Conservation (phyloP, 1,140 invertebrate genomes). For the Neuroterus valhalla region DNA sequence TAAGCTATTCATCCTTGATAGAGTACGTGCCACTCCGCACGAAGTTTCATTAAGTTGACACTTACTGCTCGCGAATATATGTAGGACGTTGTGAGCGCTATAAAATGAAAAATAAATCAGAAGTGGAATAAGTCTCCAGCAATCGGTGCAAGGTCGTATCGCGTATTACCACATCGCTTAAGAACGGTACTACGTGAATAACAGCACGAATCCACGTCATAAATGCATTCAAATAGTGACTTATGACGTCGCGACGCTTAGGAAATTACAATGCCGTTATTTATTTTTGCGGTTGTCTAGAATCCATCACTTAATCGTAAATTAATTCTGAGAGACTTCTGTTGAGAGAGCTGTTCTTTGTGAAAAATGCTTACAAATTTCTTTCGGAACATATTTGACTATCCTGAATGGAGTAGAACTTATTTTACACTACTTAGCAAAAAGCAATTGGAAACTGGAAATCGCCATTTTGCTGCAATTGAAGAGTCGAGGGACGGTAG, state of each 20-base stretch:
- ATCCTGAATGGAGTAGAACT: too few relatives aligned
- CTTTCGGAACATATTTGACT: too few relatives aligned
- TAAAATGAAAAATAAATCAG: conserved; percentile 8
- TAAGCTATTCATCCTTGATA: conserved; percentile 7
- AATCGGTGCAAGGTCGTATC: conserved; percentile 27
- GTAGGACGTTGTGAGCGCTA: background rate
- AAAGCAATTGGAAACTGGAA: too few relatives aligned
- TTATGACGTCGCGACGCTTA: background rate
- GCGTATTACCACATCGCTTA: background rate
- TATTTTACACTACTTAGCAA: too few relatives aligned
- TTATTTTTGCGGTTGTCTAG: background rate
- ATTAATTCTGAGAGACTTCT: too few relatives aligned
- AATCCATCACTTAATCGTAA: too few relatives aligned
- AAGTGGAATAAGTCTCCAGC: background rate
- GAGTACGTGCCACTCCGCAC: conserved; percentile 35
- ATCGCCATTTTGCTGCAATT: too few relatives aligned
- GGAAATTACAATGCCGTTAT: conserved; percentile 9
- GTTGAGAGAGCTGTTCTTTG: too few relatives aligned
- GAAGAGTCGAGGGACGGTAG: too few relatives aligned
- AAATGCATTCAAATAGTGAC: background rate
- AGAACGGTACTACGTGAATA: conserved; percentile 9
- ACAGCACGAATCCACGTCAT: background rate
- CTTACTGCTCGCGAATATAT: conserved; percentile 4
- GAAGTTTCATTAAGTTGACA: conserved; percentile 8
- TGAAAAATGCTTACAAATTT: too few relatives aligned